A percentile compares a stretch with the other conserved stretches of the same genome.
Conservation (phyloP, 1,140 invertebrate species). For the Eupristina koningsbergeri region DNA sequence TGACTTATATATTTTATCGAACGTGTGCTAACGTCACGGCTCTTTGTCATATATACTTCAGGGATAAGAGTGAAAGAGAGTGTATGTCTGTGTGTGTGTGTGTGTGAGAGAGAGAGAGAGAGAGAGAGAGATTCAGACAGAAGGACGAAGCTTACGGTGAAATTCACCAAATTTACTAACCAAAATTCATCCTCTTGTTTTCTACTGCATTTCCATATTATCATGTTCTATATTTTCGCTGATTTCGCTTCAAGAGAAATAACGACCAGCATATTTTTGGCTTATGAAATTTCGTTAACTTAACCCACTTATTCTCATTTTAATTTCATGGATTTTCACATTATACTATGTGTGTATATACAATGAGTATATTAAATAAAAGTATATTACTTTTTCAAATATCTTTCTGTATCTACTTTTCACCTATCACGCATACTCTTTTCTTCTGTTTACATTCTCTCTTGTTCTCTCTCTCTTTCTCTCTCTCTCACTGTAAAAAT, state of each 20-base stretch:
- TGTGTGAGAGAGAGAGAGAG: too few relatives aligned
- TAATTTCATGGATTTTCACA: neutral
- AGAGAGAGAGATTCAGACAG: neutral
- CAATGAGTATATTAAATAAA: neutral
- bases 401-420: neutral
- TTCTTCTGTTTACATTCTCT: neutral
- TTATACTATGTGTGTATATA: too few relatives aligned
- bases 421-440: too few relatives aligned
- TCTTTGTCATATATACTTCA: neutral
- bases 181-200: constrained; percentile 21
- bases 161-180: neutral
- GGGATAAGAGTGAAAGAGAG: neutral
- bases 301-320: neutral
- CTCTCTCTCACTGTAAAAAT: too few relatives aligned
- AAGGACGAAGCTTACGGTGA: neutral
- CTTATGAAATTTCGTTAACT: neutral
- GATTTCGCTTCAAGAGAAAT: neutral
- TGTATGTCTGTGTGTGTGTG: too few relatives aligned
- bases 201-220: neutral
- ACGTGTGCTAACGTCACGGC: neutral
- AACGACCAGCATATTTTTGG: constrained; percentile 2
- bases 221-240: constrained; percentile 18
- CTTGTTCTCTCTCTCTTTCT: neutral
- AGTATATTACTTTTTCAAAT: too few relatives aligned
- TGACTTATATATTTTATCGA: constrained; percentile 50